Evolutionary conservation across 2,113 vertebrate species (phyloP), one percentile per base, ranked within the genome.

Genomic region (Zapornia atra): DNA sequence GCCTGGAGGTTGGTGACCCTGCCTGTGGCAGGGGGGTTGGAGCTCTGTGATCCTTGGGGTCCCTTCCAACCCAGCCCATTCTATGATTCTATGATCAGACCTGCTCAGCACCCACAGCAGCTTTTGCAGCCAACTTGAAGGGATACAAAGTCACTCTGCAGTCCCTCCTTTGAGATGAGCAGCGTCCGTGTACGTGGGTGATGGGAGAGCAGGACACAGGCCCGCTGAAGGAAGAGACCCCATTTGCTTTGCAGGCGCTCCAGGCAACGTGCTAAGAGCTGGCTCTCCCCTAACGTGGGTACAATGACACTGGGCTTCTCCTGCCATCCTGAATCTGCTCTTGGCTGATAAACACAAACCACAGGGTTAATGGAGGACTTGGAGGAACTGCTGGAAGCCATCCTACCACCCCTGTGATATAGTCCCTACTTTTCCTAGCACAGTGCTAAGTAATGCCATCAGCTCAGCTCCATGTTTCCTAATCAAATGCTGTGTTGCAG

Each of bases 271-370:
- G 42, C 14, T 19, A 72, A 34, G 16, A 36, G 42, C 36, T 38
- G 19, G n/a, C 60, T 40, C 53, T 73, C 44, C 68, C 18, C 63
- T 26, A 40, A 18, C 25, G 31, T 0, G 0, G 11, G 7, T 25
- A 21, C 21, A 11, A 11, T 24, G 16, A 25, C 40, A 69, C 4
- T 1, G 3, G 46, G n/a, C 76, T 50, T 40, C 15, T 34, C 28
- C 44, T 36, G 34, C 18, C 28, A 29, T 38, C 24, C 19, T 13
- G 28, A 42, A 12, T 57, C 61, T 51, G 34, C 21, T 81, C n/a
- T 54, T 22, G 17, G 38, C 21, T 25, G 25, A 65, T 53, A 79
- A 51, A 69, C 38, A 78, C 31, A 69, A 64, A 26, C 36, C 34
- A 57, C 31, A 51, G 10, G 57, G 50, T 50, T 42, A 79, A 66